phyloP scores from a whole-genome alignment of 2,113 vertebrate species.

The Callaeas wilsoni region DNA sequence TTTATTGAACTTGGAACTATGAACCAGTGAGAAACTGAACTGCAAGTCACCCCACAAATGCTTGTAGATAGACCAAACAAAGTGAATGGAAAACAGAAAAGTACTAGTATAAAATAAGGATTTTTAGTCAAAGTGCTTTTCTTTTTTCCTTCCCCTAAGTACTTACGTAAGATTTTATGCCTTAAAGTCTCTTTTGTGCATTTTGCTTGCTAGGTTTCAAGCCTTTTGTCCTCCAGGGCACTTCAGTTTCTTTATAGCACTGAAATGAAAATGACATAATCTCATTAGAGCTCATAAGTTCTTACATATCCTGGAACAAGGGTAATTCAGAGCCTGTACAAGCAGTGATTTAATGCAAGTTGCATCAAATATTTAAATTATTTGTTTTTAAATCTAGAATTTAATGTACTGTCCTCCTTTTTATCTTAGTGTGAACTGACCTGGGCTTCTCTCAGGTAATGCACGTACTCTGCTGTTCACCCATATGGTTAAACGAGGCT shows the following conservation, averaged over 20 bases:
- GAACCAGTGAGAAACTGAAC: background rate
- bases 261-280: background rate
- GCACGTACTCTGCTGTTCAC: background rate
- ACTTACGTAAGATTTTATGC: background rate
- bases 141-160: background rate
- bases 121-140: background rate
- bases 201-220: background rate
- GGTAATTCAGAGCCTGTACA: background rate
- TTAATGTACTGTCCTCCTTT: background rate
- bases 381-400: background rate
- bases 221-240: background rate
- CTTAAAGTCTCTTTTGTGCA: background rate
- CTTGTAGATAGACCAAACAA: background rate
- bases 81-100: background rate
- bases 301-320: background rate
- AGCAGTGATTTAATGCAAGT: background rate
- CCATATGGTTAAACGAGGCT: background rate
- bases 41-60: background rate
- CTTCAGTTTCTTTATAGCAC: background rate
- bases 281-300: background rate
- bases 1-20: background rate
- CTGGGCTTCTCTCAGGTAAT: background rate
- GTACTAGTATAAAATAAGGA: background rate
- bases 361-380: background rate
- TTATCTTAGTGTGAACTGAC: background rate